These are phyloP conservation scores for Bubo bubo DNA, from an alignment of 2,113 vertebrate genomes.

Conservation along the genomic window DNA sequence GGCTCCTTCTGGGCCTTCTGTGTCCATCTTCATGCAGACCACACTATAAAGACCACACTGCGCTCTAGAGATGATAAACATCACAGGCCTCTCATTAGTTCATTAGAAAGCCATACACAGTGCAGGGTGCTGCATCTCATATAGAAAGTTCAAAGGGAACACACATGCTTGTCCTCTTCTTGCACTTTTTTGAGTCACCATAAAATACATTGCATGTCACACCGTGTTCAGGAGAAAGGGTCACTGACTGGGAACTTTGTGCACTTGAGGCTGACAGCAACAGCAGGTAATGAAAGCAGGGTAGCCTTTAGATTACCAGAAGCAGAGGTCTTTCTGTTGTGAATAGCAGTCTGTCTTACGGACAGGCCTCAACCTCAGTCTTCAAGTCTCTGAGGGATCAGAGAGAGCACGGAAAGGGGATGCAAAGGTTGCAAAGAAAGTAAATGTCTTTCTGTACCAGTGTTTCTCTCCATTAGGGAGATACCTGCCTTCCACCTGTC, in stretches of 20 bases:
- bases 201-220: background rate
- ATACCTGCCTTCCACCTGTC: background rate
- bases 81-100: background rate
- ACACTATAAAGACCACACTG: background rate
- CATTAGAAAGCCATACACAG: background rate
- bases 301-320: background rate
- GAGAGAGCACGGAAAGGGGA: background rate
- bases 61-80: background rate
- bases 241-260: background rate
- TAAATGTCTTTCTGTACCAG: background rate
- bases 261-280: background rate
- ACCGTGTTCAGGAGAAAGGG: background rate
- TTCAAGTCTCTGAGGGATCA: background rate
- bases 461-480: background rate
- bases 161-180: background rate
- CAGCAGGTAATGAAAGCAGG: background rate
- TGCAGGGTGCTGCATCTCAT: background rate
- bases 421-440: background rate
- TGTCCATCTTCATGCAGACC: background rate
- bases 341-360: background rate
- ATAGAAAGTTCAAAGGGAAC: background rate
- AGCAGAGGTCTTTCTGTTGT: background rate
- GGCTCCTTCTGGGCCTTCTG: background rate
- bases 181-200: background rate
- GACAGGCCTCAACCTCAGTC: background rate